These are phyloP conservation scores for Netelia melanura DNA, from an alignment of 2,888 invertebrate species.

Conservation along the genomic window DNA sequence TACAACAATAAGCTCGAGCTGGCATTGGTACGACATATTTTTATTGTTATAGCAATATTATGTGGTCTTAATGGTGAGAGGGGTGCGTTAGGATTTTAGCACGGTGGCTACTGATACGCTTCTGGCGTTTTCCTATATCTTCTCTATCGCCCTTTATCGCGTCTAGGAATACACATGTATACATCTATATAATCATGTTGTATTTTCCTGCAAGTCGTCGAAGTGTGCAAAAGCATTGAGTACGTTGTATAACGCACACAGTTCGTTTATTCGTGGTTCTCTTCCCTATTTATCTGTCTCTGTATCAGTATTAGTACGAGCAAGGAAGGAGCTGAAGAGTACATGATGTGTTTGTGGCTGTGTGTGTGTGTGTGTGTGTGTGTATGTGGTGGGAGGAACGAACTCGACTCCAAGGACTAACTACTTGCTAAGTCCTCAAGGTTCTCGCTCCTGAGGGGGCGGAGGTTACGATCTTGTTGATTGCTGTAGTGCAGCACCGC, in stretches of 20 bases:
- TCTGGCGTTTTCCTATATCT: slow-evolving; percentile 52
- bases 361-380: slow-evolving; percentile 30
- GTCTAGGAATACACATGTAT: neutral
- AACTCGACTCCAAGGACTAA: slow-evolving; percentile 77
- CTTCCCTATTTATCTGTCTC: slow-evolving; percentile 25
- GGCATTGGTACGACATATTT: slow-evolving; percentile 69
- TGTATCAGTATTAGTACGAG: slow-evolving; percentile 30
- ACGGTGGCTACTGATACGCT: slow-evolving; percentile 48
- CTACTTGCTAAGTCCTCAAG: slow-evolving; percentile 81
- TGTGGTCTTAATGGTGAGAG: slow-evolving; percentile 64
- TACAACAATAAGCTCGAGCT: slow-evolving; percentile 72
- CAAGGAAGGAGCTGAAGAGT: slow-evolving; percentile 42
- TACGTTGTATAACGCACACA: slow-evolving; percentile 50
- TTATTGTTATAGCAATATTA: slow-evolving; percentile 70
- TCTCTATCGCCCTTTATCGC: slow-evolving; percentile 43
- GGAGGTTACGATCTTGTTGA: slow-evolving; percentile 80
- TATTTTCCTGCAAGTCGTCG: slow-evolving; percentile 28
- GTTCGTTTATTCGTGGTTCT: slow-evolving; percentile 72
- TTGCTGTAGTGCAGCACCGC: slow-evolving; percentile 75
- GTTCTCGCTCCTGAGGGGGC: slow-evolving; percentile 72
- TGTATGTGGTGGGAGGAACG: slow-evolving; percentile 58
- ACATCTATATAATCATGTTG: slow-evolving; percentile 19
- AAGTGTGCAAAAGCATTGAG: slow-evolving; percentile 41
- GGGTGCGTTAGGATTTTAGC: slow-evolving; percentile 40
- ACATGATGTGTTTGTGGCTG: slow-evolving; percentile 28